phyloP scores from a whole-genome alignment of 2,797 vertebrate genomes.

The Coluber constrictor region DNA sequence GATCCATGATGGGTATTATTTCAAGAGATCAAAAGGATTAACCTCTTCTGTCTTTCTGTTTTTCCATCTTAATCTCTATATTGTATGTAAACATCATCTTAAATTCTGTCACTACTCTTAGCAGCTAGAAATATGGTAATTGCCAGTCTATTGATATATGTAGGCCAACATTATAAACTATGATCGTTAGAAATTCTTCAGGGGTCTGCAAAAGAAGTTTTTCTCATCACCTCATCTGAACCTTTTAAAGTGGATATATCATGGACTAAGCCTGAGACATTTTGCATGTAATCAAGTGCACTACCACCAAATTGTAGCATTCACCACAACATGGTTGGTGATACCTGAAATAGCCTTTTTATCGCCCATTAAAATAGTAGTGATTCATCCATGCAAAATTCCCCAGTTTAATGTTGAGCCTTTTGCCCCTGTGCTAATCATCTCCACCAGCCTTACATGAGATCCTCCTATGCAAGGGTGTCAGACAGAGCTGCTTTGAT shows the following conservation, averaged over 20 bases:
- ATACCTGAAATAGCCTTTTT: background rate
- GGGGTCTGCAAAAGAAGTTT: too few species aligned
- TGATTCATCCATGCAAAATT: background rate
- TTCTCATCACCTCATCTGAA: too few species aligned
- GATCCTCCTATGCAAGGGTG: background rate
- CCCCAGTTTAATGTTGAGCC: background rate
- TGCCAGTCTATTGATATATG: too few species aligned
- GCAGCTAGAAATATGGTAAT: background rate
- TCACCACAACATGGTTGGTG: background rate
- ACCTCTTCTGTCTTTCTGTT: too few species aligned
- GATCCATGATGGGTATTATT: too few species aligned
- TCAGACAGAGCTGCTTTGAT: background rate
- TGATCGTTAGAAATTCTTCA: too few species aligned
- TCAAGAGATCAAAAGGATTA: too few species aligned
- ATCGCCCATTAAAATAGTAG: too few species aligned
- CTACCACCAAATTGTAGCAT: too few species aligned
- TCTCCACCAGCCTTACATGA: conserved; percentile 1
- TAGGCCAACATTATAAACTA: background rate
- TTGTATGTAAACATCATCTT: background rate
- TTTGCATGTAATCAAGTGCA: background rate
- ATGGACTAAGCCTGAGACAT: background rate
- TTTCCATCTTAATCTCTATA: too few species aligned
- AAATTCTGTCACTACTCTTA: background rate
- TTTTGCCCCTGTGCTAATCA: conserved; percentile 7
- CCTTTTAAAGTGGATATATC: background rate